These are phyloP conservation scores for Eupleurogrammus muticus DNA, from an alignment of 2,797 vertebrate genomes.

Conservation along the genomic window DNA sequence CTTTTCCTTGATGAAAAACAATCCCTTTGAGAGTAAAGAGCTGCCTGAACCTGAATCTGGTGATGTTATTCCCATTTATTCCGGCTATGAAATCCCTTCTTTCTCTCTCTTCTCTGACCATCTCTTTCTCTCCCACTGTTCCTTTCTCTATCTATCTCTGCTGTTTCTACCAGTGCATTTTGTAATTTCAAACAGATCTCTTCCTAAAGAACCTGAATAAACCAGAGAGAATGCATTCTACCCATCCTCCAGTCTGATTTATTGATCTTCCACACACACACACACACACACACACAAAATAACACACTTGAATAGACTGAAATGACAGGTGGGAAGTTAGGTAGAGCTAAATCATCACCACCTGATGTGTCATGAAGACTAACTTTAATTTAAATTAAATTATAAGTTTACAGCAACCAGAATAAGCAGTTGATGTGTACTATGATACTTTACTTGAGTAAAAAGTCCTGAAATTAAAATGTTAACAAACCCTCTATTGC, in stretches of 20 bases:
- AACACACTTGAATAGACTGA: background rate
- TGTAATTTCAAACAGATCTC: conserved; percentile 87
- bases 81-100: conserved; percentile 79
- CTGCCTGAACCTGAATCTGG: conserved; percentile 84
- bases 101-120: conserved; percentile 65
- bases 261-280: conserved; percentile 32
- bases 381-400: no score
- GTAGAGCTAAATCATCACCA: no score
- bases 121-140: conserved; percentile 75
- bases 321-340: background rate
- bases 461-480: no score
- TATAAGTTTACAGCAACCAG: no score
- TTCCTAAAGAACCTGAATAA: conserved; percentile 87
- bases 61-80: conserved; percentile 82
- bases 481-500: no score
- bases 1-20: conserved; percentile 73
- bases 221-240: conserved; percentile 88
- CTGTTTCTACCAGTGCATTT: conserved; percentile 89
- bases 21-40: conserved; percentile 81
- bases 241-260: conserved; percentile 46
- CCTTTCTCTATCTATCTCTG: conserved; percentile 79
- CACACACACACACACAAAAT: conserved; percentile 1
- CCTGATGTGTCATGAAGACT: no score
- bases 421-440: no score
- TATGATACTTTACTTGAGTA: no score